Base-by-base conservation (phyloP, 2,797 vertebrate genomes). In the Spea hammondii region DNA sequence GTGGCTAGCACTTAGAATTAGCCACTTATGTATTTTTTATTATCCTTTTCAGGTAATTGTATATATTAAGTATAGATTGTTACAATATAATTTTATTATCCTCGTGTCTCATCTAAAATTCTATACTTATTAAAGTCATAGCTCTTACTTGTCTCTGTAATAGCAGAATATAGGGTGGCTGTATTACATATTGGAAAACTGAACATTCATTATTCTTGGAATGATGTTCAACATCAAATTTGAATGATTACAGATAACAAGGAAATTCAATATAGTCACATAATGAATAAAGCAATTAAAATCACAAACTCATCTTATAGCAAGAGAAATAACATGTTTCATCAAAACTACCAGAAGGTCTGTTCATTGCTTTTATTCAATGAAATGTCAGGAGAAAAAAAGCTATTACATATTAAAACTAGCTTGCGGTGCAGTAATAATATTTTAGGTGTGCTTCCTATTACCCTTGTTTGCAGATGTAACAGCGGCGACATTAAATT, bases 241-340 rank as follows among this genome's bases (percentile, higher is more conserved):
- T 65, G 13, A 55, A 68, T 48, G 8, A 68, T 76, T 17, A 53
- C 74, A 66, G 74, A 76, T 67, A 67, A 67, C 32, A 8, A 45
- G 13, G 54, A 59, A 57, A 59, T 67, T 59, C 53, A 32, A 76
- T 17, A 57, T 54, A 67, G 65, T 53, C 53, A 10, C 14, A 44
- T 55, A 76, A 55, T 60, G 51, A 72, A 72, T 72, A 72, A 57
- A 60, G 46, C 70, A 60, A 72, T 72, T 60, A 72, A 57, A 72
- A 72, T 60, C 46, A 45, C 55, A 48, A 67, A 67, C 8, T 5
- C 17, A 66, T 68, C 51, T 53, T 76, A 67, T 57, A 17, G 64
- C 49, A 13, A 45, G 5, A 59, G 54, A 75, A 65, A 10, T 10
- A 62, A 64, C 14, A 55, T 66, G 70, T 53, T 59, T 57, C 57